phyloP scores from a whole-genome alignment of 2,888 invertebrate genomes.

The Ischnura elegans region DNA sequence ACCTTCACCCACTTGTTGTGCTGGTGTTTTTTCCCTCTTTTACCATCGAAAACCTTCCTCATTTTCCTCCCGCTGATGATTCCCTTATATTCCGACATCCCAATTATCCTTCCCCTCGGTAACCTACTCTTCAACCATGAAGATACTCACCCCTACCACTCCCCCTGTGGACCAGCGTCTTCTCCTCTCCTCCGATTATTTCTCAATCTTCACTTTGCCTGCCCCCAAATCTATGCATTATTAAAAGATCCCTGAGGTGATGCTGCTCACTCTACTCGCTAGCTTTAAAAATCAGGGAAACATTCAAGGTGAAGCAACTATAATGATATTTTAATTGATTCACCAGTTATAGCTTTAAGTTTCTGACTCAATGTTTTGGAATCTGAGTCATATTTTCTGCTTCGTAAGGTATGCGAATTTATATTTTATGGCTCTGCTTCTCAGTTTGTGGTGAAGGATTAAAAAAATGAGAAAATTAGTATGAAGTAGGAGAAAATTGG shows the following conservation, averaged over 20 bases:
- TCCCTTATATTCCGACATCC: background rate
- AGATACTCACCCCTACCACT: background rate
- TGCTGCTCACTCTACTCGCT: background rate
- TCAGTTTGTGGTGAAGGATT: too few species aligned
- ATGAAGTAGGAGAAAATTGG: too few species aligned
- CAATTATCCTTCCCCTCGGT: background rate
- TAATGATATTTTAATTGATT: background rate
- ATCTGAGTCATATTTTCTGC: too few species aligned
- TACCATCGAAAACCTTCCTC: background rate
- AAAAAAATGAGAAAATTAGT: too few species aligned
- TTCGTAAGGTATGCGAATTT: too few species aligned
- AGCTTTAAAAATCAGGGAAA: background rate
- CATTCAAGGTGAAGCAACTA: background rate
- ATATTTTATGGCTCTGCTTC: too few species aligned
- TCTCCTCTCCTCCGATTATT: background rate
- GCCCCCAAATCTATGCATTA: background rate
- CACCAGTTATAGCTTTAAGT: too few species aligned
- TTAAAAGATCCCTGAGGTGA: background rate
- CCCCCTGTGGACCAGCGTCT: background rate
- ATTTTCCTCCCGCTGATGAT: background rate
- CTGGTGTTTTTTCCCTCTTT: background rate
- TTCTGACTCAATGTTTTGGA: too few species aligned
- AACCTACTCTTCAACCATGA: background rate
- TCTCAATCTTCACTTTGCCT: background rate
- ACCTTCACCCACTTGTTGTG: constrained; percentile 22